Percentiles rank a stretch among this genome's conserved stretches.
phyloP scores from a whole-genome alignment of 1,140 invertebrate species.

The Asobara japonica region DNA sequence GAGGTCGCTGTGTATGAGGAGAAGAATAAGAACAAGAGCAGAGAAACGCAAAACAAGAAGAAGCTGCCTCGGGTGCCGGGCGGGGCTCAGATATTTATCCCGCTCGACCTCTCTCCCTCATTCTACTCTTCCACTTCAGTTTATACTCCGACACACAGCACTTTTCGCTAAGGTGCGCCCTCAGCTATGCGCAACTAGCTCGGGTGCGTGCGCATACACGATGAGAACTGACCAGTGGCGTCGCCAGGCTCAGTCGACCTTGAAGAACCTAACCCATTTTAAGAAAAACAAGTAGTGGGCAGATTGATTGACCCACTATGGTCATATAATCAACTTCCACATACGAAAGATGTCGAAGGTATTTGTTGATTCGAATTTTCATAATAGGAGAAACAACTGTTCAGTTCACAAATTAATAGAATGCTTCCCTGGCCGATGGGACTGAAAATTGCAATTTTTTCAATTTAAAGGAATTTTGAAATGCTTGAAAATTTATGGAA shows the following conservation, averaged over 20 bases:
- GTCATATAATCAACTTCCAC: too few species aligned
- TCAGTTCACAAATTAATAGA: too few species aligned
- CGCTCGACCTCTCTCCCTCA: slow-evolving; percentile 61
- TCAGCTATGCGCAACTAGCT: slow-evolving; percentile 58
- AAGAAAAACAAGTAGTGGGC: too few species aligned
- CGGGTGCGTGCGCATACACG: slow-evolving; percentile 57
- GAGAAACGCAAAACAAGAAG: slow-evolving; percentile 49
- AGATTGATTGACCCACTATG: too few species aligned
- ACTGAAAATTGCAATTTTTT: too few species aligned
- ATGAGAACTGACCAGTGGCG: slow-evolving; percentile 55
- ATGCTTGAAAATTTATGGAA: too few species aligned
- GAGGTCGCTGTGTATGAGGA: slow-evolving; percentile 43
- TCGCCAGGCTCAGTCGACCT: slow-evolving; percentile 44
- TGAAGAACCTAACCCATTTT: too few species aligned
- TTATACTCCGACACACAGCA: slow-evolving; percentile 25
- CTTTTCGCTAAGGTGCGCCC: slow-evolving; percentile 51
- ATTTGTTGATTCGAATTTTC: too few species aligned
- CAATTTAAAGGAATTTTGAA: too few species aligned
- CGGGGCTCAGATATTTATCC: slow-evolving; percentile 67
- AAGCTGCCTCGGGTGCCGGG: slow-evolving; percentile 63
- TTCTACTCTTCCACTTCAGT: slow-evolving; percentile 39
- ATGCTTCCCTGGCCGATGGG: too few species aligned
- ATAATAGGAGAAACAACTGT: too few species aligned
- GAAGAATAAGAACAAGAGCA: slow-evolving; percentile 50
- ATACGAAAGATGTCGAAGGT: too few species aligned